Evolutionary conservation across 2,113 vertebrate genomes (phyloP).

Genomic region (Gasterosteus aculeatus): DNA sequence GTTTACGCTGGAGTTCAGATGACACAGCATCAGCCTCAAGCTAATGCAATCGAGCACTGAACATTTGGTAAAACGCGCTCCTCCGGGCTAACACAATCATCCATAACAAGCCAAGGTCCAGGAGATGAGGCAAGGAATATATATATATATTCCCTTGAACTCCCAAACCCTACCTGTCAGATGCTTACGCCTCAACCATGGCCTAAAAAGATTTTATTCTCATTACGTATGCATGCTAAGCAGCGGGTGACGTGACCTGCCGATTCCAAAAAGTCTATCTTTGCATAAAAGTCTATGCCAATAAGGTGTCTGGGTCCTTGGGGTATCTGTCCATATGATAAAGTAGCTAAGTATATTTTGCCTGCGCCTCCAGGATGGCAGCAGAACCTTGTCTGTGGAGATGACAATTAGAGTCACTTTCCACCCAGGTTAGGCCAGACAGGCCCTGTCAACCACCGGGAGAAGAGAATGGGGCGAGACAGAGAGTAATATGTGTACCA

Average conservation of each 20-base stretch:
- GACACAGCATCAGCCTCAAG: conserved; percentile 57
- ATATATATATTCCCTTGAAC: conserved; percentile 73
- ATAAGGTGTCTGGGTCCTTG: conserved; percentile 67
- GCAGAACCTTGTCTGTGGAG: conserved; percentile 84
- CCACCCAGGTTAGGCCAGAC: conserved; percentile 82
- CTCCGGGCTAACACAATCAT: conserved; percentile 71
- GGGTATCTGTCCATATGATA: conserved; percentile 82
- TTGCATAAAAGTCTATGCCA: conserved; percentile 82
- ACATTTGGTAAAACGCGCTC: conserved; percentile 70
- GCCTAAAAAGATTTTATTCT: conserved; percentile 73
- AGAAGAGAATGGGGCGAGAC: conserved; percentile 76
- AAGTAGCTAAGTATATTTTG: conserved; percentile 83
- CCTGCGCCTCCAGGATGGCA: conserved; percentile 78
- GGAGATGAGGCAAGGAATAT: conserved; percentile 70
- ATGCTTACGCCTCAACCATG: conserved; percentile 74
- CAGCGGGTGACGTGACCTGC: conserved; percentile 78
- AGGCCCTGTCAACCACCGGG: conserved; percentile 79
- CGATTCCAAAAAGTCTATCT: conserved; percentile 83
- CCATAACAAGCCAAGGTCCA: conserved; percentile 50
- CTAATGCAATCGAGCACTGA: conserved; percentile 67
- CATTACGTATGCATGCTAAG: conserved; percentile 81
- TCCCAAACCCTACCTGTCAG: conserved; percentile 79
- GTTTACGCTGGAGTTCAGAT: conserved; percentile 50
- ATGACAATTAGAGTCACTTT: conserved; percentile 88
- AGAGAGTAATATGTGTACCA: conserved; percentile 81